Evolutionary conservation across 2,888 invertebrate genomes (phyloP).

Genomic region (Zhuqinia jingwanae): DNA sequence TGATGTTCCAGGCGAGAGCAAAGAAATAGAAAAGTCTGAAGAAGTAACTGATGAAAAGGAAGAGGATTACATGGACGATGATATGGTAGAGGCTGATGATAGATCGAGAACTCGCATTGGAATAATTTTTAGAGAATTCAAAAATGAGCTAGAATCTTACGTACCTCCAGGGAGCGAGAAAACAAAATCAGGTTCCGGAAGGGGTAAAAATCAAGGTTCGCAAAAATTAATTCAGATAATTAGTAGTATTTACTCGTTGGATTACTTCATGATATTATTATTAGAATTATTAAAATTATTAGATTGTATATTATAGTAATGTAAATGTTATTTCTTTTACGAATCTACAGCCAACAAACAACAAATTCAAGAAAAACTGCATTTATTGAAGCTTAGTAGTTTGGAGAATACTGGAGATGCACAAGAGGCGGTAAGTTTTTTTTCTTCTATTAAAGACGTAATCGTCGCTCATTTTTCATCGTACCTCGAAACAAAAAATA

Average conservation of each 20-base stretch:
- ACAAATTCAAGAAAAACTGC: constrained; percentile 78
- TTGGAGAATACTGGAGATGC: constrained; percentile 68
- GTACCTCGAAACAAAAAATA: no score
- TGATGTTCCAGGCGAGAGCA: constrained; percentile 73
- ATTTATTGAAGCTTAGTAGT: constrained; percentile 78
- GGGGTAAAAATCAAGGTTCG: constrained; percentile 58
- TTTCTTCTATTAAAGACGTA: constrained; percentile 6
- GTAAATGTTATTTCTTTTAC: constrained; percentile 41
- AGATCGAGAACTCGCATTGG: constrained; percentile 89
- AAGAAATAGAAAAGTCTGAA: constrained; percentile 74
- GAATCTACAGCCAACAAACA: constrained; percentile 76
- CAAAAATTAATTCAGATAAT: no score
- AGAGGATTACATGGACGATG: constrained; percentile 87
- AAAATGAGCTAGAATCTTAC: constrained; percentile 84
- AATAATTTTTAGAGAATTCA: constrained; percentile 91
- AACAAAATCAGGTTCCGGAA: constrained; percentile 62
- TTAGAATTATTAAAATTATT: no score
- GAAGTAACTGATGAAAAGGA: constrained; percentile 59
- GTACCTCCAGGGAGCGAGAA: constrained; percentile 76
- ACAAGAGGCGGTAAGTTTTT: constrained; percentile 50
- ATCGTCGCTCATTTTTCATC: no score
- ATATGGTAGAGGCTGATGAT: constrained; percentile 88
- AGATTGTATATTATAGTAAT: no score
- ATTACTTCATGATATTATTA: no score
- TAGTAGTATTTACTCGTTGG: background rate